These are phyloP conservation scores for Candoia aspera DNA, from an alignment of 2,113 vertebrate species.

Conservation along the genomic window DNA sequence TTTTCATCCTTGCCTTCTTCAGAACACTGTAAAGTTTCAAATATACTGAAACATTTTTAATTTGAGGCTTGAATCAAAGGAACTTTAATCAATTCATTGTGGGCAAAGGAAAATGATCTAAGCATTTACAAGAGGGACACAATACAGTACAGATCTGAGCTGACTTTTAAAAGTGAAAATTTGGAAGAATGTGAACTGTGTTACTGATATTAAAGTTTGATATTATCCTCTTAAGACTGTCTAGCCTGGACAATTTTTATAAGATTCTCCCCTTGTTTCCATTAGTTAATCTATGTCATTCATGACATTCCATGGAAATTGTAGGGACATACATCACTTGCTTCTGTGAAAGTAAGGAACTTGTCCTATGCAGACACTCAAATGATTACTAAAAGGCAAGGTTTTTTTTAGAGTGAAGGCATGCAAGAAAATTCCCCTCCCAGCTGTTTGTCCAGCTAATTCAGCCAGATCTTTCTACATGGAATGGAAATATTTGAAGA, in stretches of 20 bases:
- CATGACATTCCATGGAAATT: not conserved
- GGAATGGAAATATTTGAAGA: not conserved
- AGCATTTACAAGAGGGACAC: not conserved
- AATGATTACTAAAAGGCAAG: not conserved
- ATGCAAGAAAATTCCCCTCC: not conserved
- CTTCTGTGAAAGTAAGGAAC: not conserved
- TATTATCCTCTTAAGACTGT: not conserved
- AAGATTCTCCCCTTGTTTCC: not conserved
- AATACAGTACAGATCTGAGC: conserved; percentile 1
- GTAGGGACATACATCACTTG: not conserved
- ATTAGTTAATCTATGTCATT: not conserved
- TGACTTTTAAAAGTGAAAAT: conserved; percentile 8
- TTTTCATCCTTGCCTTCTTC: conserved; percentile 51
- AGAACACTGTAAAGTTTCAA: conserved; percentile 36
- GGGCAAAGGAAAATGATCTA: not conserved
- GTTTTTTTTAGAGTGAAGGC: not conserved
- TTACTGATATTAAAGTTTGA: not conserved
- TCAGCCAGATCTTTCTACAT: not conserved
- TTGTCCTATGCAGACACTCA: not conserved
- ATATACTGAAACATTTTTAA: not conserved
- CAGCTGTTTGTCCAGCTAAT: not conserved
- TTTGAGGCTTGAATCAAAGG: not conserved
- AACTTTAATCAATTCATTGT: not conserved
- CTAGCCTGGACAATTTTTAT: not conserved
- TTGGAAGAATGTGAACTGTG: not conserved